Conservation (phyloP, 1,140 invertebrate species). For the Drosophila kurseongensis region DNA sequence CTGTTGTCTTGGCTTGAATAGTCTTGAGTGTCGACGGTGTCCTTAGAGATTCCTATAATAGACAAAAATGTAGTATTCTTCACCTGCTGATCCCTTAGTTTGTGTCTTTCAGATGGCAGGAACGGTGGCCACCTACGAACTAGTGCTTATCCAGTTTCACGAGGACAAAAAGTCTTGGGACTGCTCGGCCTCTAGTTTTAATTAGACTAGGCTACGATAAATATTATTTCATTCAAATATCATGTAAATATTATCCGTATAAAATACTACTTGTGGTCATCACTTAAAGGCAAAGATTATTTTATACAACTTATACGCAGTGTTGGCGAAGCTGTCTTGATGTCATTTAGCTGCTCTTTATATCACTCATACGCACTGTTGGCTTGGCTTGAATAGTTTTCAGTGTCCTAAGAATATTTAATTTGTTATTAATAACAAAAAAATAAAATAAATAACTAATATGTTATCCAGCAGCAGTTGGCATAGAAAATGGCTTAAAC, state of each 20-base stretch:
- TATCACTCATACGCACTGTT: constrained; percentile 16
- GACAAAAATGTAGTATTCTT: not conserved
- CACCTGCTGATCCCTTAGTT: not conserved
- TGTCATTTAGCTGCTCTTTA: too few relatives aligned
- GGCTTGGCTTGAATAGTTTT: not conserved
- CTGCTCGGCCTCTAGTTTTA: constrained; percentile 18
- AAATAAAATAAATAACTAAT: not conserved
- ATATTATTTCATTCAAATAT: not conserved
- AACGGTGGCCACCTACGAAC: constrained; percentile 88
- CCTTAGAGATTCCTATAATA: not conserved
- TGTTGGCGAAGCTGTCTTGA: not conserved
- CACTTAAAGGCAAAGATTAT: too few relatives aligned
- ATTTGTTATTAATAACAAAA: too few relatives aligned
- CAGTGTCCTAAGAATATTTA: too few relatives aligned
- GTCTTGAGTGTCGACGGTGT: too few relatives aligned
- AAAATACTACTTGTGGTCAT: not conserved
- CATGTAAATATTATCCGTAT: not conserved
- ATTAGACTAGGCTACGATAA: not conserved
- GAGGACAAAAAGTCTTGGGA: constrained; percentile 74
- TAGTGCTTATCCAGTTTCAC: constrained; percentile 85
- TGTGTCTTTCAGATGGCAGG: constrained; percentile 85
- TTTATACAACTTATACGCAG: constrained; percentile 2
- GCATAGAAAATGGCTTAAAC: constrained; percentile 9
- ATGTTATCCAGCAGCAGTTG: constrained; percentile 1
- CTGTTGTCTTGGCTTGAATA: not conserved